Conservation (phyloP, 2,797 vertebrate species). For the Smutsia gigantea region DNA sequence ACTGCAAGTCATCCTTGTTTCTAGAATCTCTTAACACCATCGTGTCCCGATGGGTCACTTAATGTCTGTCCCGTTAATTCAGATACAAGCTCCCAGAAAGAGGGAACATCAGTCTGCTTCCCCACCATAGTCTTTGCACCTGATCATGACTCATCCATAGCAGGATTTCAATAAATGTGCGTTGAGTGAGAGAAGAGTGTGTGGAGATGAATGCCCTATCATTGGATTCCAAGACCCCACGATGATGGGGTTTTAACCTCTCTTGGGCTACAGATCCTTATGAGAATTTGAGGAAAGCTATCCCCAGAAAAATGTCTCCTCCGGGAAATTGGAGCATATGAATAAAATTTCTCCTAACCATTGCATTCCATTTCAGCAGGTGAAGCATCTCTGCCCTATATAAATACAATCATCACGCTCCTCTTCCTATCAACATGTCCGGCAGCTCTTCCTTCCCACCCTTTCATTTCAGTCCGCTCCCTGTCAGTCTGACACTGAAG, state of each 20-base stretch:
- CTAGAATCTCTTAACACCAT: not conserved
- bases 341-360: not conserved
- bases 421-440: not conserved
- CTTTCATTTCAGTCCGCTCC: not conserved
- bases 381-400: not conserved
- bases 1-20: not conserved
- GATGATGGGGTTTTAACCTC: not conserved
- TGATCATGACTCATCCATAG: fast-evolving
- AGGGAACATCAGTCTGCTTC: not conserved
- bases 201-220: not conserved
- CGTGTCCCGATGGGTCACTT: not conserved
- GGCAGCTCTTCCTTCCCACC: fast-evolving
- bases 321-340: not conserved
- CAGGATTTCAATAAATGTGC: not conserved
- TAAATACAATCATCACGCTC: fast-evolving
- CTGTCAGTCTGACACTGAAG: not conserved
- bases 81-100: not conserved
- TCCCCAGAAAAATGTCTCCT: not conserved
- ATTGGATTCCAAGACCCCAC: not conserved
- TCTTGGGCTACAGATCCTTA: not conserved
- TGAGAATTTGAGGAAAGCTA: not conserved
- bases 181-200: not conserved
- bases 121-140: no score
- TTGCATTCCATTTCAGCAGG: not conserved
- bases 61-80: not conserved